Percentiles rank a stretch among this genome's conserved stretches.
Evolutionary conservation across 2,797 vertebrate species (phyloP).

Genomic region (Melanotaenia boesemani): DNA sequence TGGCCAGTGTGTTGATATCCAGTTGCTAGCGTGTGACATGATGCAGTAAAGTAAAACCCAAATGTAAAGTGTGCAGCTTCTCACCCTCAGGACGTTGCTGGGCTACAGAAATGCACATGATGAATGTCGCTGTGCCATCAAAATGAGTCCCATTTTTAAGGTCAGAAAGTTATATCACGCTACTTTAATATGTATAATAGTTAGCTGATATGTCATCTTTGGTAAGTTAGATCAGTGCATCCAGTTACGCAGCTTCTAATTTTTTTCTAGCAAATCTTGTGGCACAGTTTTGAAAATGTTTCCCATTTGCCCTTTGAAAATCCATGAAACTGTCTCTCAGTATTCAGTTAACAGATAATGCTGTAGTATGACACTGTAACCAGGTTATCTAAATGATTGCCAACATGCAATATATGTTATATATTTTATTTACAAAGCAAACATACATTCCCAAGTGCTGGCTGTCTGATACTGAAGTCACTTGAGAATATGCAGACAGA

Average conservation of each 20-base stretch:
- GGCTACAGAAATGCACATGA: too few species aligned
- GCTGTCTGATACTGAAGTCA: slow-evolving; percentile 39
- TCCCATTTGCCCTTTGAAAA: neutral
- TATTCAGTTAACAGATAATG: slow-evolving; percentile 9
- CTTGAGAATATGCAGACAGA: slow-evolving; percentile 43
- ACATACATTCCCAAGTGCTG: slow-evolving; percentile 26
- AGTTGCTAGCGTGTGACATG: too few species aligned
- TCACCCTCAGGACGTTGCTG: too few species aligned
- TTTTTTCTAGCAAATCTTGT: neutral
- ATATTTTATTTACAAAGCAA: slow-evolving; percentile 36
- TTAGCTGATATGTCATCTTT: neutral
- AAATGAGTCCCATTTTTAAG: too few species aligned
- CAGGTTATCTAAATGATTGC: slow-evolving; percentile 27
- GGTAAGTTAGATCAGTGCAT: neutral
- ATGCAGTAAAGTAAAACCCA: too few species aligned
- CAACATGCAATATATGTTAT: slow-evolving; percentile 27
- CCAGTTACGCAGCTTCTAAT: neutral
- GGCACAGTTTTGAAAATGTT: neutral
- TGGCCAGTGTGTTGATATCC: too few species aligned
- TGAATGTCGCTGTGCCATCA: too few species aligned
- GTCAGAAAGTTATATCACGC: too few species aligned
- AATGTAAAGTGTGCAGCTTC: too few species aligned
- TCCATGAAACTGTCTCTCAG: neutral
- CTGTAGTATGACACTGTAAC: slow-evolving; percentile 10
- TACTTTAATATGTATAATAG: too few species aligned